Base-by-base conservation (phyloP, 2,888 invertebrate species). In the Orgyia antiqua region DNA sequence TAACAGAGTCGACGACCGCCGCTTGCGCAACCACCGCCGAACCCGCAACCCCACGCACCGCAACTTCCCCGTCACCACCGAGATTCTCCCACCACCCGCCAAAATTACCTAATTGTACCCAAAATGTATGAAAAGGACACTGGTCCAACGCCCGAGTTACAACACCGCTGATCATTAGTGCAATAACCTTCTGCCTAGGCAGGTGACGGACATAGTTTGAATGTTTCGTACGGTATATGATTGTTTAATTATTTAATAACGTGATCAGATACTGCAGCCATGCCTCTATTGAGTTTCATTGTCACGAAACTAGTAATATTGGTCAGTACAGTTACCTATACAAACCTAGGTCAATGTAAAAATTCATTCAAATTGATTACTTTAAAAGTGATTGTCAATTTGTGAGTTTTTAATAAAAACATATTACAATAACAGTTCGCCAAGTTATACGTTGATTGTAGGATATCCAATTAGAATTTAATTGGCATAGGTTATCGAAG, bases 1-100 rank as follows among this genome's bases (percentile, higher is more conserved):
- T 86, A 86, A 86, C 74, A 78, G 70, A 82, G 84, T 84, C 84
- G 83, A 79, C 80, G 84, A 84, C 86, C 84, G 83, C 54, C 60
- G 69, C 68, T 86, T 84, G 82, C 82, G 83, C 79, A 86, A 86
- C 69, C 65, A 61, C 53, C 54, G 61, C 68, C 73, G 61, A 77
- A 77, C 79, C 77, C 68, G 69, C 82, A 80, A 80, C 83, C 84
- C 84, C 74, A 74, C 76, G 68, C 73, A 69, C 69, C 61, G 55
- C 67, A 43, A 59, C 57, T 55, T 6, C 52, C 59, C 65, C 65
- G 71, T 59, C 67, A 59, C 66, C 60, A 53, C 63, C 57, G 53
- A 53, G 53, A 52, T 51, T 45, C 15, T 68, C 68, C 74, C 71
- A 64, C 73, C 64, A 62, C 45, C 41, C 42, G 49, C 56, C 46